Conservation (phyloP, 1,140 invertebrate species). For the Musca vetustissima region DNA sequence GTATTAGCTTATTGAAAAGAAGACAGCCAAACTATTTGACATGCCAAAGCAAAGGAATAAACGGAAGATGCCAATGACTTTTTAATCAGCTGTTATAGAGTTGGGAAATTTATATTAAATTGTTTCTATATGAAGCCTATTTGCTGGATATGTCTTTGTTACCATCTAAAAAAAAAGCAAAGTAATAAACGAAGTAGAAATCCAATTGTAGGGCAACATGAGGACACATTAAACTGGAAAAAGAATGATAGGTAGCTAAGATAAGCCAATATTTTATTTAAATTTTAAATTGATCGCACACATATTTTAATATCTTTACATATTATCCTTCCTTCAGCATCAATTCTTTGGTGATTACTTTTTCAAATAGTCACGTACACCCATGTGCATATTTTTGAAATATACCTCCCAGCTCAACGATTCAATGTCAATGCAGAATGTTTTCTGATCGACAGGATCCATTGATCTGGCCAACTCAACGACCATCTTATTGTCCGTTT, state of each 20-base stretch:
- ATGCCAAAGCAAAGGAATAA: too few species aligned
- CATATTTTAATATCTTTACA: slow-evolving; percentile 43
- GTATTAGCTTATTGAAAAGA: too few species aligned
- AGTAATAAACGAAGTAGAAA: slow-evolving; percentile 35
- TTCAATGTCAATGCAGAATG: slow-evolving; percentile 74
- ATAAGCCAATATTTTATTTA: background rate
- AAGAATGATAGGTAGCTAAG: background rate
- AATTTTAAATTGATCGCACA: background rate
- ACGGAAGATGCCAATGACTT: too few species aligned
- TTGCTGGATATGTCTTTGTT: too few species aligned
- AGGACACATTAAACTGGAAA: slow-evolving; percentile 39
- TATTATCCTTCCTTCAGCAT: slow-evolving; percentile 71
- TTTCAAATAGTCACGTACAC: slow-evolving; percentile 74
- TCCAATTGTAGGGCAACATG: slow-evolving; percentile 46
- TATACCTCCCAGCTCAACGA: slow-evolving; percentile 73
- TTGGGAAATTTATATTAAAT: too few species aligned
- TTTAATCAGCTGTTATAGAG: too few species aligned
- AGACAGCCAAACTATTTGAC: too few species aligned
- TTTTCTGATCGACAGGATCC: slow-evolving; percentile 66
- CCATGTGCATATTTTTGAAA: slow-evolving; percentile 71
- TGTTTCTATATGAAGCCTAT: too few species aligned
- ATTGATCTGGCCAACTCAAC: slow-evolving; percentile 69
- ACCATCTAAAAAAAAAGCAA: too few species aligned
- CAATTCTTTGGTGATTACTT: slow-evolving; percentile 72
- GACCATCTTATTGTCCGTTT: slow-evolving; percentile 73